Evolutionary conservation across 2,888 invertebrate genomes (phyloP).

Genomic region (Tetrapedia diversipes): DNA sequence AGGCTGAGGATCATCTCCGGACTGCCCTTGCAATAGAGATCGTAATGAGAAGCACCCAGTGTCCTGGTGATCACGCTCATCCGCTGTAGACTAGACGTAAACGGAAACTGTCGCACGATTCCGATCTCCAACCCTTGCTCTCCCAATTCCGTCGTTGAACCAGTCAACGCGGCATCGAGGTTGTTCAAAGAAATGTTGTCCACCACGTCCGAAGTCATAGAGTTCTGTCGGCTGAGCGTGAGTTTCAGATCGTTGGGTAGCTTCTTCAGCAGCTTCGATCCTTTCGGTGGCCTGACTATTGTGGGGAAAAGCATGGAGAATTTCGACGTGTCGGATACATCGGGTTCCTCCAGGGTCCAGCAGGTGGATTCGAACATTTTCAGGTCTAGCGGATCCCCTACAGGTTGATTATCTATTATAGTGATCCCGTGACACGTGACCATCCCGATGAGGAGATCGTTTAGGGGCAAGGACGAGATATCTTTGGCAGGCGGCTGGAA

Average conservation of each 20-base stretch:
- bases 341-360: conserved; percentile 95
- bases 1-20: conserved; percentile 95
- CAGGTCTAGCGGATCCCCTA: conserved; percentile 97
- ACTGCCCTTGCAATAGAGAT: conserved; percentile 95
- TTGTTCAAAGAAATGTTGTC: conserved; percentile 77
- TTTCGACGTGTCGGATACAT: conserved; percentile 91
- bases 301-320: conserved; percentile 95
- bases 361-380: conserved; percentile 98
- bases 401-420: conserved; percentile 92
- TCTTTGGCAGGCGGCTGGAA: conserved; percentile 84
- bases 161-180: conserved; percentile 66
- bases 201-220: conserved; percentile 73
- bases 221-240: conserved; percentile 72
- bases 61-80: conserved; percentile 94
- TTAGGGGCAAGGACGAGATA: conserved; percentile 83
- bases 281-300: conserved; percentile 87
- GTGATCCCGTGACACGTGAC: conserved; percentile 97
- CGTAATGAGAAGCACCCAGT: conserved; percentile 89
- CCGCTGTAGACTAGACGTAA: conserved; percentile 93
- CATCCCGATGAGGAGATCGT: conserved; percentile 89
- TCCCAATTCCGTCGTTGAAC: conserved; percentile 72
- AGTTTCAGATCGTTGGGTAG: conserved; percentile 57
- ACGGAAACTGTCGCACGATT: conserved; percentile 93
- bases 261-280: conserved; percentile 68
- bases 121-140: conserved; percentile 87